Evolutionary conservation across 92 coral and sea anemone species (phyloP).

Genomic region (Porites divaricata): DNA sequence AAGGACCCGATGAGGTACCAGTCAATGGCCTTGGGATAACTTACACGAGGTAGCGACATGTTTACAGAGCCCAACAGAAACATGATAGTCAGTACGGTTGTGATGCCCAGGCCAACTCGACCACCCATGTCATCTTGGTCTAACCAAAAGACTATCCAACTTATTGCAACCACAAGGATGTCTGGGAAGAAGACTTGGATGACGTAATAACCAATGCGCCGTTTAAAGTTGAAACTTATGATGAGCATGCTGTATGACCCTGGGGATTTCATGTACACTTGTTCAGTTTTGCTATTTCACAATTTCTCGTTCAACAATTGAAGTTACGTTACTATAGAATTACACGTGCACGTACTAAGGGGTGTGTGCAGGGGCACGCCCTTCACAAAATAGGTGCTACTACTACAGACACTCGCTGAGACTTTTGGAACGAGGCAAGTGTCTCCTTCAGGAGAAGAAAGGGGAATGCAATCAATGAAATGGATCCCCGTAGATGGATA

Average conservation of each 20-base stretch:
- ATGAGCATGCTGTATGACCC: constrained; percentile 48
- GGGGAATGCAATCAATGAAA: no score
- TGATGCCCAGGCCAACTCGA: constrained; percentile 74
- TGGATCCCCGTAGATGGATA: not conserved
- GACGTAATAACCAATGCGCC: constrained; percentile 66
- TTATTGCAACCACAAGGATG: constrained; percentile 66
- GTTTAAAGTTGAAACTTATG: constrained; percentile 47
- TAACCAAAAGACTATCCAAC: constrained; percentile 91
- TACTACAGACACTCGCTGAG: no score
- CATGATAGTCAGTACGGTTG: constrained; percentile 70
- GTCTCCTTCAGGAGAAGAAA: no score
- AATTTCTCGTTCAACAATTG: no score
- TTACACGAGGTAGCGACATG: constrained; percentile 57
- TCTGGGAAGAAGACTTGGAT: constrained; percentile 67
- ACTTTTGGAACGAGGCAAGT: no score
- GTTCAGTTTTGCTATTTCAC: no score
- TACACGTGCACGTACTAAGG: no score
- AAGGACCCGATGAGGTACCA: constrained; percentile 54
- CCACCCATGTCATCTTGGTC: constrained; percentile 71
- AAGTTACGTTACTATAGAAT: no score
- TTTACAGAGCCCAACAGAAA: constrained; percentile 75
- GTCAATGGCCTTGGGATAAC: constrained; percentile 67
- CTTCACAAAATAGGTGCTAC: no score
- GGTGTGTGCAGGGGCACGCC: no score
- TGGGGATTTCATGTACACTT: not conserved